phyloP scores from a whole-genome alignment of 2,888 invertebrate species.

The Eupithecia vulgata region DNA sequence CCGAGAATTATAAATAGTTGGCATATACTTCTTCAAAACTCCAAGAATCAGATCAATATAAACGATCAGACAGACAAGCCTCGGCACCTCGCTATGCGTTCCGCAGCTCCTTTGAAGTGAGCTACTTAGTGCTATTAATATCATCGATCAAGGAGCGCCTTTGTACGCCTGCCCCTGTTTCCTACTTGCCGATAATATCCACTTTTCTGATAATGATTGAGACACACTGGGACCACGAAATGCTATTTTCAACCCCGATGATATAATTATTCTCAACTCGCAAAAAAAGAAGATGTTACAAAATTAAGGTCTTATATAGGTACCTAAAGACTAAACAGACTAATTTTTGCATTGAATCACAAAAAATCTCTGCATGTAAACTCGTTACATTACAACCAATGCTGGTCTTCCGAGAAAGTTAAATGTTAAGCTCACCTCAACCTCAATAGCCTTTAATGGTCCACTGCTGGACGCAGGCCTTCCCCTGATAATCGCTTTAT shows the following conservation, averaged over 20 bases:
- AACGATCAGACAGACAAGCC: slow-evolving; percentile 25
- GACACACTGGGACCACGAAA: neutral
- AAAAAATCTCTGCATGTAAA: too few relatives aligned
- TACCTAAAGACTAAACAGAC: too few relatives aligned
- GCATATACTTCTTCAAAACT: neutral
- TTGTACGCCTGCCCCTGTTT: slow-evolving; percentile 39
- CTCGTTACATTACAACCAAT: too few relatives aligned
- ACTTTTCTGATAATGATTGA: neutral
- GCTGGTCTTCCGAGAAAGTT: neutral
- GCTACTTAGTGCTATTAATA: slow-evolving; percentile 50
- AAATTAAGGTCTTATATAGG: too few relatives aligned
- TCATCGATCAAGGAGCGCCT: slow-evolving; percentile 36
- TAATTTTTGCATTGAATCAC: too few relatives aligned
- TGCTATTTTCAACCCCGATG: neutral
- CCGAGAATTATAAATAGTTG: neutral
- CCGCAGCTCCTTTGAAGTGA: slow-evolving; percentile 47
- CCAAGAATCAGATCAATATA: slow-evolving; percentile 14
- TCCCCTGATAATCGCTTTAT: too few relatives aligned
- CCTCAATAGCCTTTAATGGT: too few relatives aligned
- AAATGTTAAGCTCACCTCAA: too few relatives aligned
- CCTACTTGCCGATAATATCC: slow-evolving; percentile 41
- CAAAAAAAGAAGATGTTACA: too few relatives aligned
- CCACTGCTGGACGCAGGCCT: too few relatives aligned
- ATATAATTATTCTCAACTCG: neutral
- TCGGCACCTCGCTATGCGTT: slow-evolving; percentile 48